phyloP scores from a whole-genome alignment of 2,797 vertebrate species.

The Neoniphon sammara region DNA sequence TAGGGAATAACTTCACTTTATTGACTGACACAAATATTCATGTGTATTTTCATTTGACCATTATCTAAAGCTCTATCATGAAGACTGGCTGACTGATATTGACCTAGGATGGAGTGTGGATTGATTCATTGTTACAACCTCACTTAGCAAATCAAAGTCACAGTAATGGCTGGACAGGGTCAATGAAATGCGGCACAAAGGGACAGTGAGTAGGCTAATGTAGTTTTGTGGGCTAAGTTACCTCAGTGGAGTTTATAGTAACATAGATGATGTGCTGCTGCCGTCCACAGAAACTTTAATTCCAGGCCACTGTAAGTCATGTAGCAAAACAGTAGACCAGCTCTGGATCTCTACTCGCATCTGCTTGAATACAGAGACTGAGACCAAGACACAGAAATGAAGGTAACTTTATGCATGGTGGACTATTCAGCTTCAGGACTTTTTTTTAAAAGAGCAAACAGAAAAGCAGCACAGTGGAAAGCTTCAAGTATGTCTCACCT shows the following conservation, averaged over 20 bases:
- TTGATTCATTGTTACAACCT: conserved; percentile 42
- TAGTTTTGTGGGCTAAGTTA: conserved; percentile 45
- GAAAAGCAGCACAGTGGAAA: conserved; percentile 30
- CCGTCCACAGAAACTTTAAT: conserved; percentile 33
- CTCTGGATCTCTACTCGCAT: background rate
- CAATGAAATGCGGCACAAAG: conserved; percentile 57
- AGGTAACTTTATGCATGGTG: background rate
- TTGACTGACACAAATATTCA: conserved; percentile 22
- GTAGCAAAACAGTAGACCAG: conserved; percentile 14
- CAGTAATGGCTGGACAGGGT: conserved; percentile 64
- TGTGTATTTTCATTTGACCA: conserved; percentile 7
- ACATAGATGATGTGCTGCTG: conserved; percentile 29
- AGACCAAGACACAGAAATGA: conserved; percentile 20
- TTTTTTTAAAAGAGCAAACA: conserved; percentile 20
- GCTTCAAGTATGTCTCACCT: conserved; percentile 36
- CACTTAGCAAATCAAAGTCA: conserved; percentile 67
- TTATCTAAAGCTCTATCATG: conserved; percentile 18
- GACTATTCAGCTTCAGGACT: conserved; percentile 7
- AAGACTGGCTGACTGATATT: conserved; percentile 30
- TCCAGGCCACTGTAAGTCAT: conserved; percentile 22
- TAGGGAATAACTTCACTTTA: background rate
- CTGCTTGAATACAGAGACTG: background rate
- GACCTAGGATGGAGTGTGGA: conserved; percentile 34
- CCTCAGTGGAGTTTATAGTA: conserved; percentile 24
- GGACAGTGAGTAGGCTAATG: conserved; percentile 40